Evolutionary conservation across 2,113 vertebrate genomes (phyloP).

Genomic region (Rhodinocichla rosea): DNA sequence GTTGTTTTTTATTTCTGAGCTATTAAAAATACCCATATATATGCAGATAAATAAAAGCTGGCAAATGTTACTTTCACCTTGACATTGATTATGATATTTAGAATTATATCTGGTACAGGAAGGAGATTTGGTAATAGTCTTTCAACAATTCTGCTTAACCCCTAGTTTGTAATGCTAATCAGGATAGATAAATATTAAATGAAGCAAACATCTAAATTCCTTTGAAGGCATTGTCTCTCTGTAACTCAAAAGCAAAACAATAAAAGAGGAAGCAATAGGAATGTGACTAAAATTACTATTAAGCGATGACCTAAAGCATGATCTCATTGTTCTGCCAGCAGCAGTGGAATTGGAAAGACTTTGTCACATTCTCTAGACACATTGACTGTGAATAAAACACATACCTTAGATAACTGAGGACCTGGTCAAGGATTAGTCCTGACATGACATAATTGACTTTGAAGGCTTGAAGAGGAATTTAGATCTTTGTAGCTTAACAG

Average conservation of each 20-base stretch:
- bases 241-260: neutral
- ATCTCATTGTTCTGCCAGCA: neutral
- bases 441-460: neutral
- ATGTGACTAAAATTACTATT: neutral
- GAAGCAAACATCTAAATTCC: neutral
- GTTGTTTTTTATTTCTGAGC: neutral
- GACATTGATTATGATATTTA: neutral
- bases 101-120: neutral
- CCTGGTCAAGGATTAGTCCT: constrained; percentile 5
- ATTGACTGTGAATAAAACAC: neutral
- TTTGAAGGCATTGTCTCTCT: neutral
- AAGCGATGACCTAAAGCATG: neutral
- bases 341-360: neutral
- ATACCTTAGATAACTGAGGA: neutral
- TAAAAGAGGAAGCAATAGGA: neutral
- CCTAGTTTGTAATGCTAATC: neutral
- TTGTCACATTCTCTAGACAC: neutral
- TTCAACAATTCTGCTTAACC: neutral
- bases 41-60: neutral
- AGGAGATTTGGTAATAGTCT: neutral
- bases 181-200: neutral
- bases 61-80: neutral
- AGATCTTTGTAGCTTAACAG: neutral
- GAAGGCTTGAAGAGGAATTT: neutral
- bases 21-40: neutral